phyloP scores from a whole-genome alignment of 2,113 vertebrate genomes.

The Tichodroma muraria region DNA sequence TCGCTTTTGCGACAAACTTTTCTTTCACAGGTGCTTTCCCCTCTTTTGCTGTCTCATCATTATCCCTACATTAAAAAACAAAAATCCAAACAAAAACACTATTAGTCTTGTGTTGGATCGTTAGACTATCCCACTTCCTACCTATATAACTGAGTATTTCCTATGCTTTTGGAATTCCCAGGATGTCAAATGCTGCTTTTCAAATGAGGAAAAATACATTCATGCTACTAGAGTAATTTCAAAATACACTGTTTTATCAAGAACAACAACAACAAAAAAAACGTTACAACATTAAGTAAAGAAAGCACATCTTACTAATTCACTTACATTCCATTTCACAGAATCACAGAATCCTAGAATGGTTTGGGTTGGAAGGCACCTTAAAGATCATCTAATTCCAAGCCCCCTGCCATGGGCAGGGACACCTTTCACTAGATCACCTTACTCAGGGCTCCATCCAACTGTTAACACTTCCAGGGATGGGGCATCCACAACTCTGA shows the following conservation, averaged over 20 bases:
- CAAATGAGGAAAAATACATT: neutral
- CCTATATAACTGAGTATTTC: neutral
- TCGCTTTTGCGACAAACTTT: constrained; percentile 64
- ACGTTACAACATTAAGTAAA: neutral
- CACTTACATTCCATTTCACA: neutral
- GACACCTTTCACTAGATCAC: neutral
- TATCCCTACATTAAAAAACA: constrained; percentile 71
- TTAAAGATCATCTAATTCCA: neutral
- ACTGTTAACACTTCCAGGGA: neutral
- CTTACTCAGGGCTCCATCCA: neutral
- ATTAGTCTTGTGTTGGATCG: neutral
- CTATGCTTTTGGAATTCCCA: neutral
- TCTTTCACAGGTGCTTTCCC: constrained; percentile 85
- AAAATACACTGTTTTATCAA: neutral
- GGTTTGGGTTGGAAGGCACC: neutral
- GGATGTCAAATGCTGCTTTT: neutral
- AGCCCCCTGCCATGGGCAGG: neutral
- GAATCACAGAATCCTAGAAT: neutral
- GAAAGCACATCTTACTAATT: neutral
- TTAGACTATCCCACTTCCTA: neutral
- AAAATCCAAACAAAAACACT: neutral
- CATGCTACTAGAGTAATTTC: neutral
- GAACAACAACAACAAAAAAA: neutral
- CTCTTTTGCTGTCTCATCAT: constrained; percentile 81
- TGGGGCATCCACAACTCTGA: neutral